Conservation (phyloP, 1,140 invertebrate species). For the Meloidogyne exigua region DNA sequence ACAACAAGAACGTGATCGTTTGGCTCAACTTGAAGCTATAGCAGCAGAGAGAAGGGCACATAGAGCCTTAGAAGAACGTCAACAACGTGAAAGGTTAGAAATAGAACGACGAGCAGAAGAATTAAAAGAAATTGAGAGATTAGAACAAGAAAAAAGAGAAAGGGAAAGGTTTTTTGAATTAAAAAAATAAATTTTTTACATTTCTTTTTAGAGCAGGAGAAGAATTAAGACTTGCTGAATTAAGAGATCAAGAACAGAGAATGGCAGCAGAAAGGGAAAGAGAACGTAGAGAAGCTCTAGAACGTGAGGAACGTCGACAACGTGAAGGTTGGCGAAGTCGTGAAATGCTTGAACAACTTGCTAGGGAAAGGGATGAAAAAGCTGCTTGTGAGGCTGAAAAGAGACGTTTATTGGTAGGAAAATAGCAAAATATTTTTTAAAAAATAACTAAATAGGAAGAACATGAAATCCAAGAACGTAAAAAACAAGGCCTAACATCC, state of each 20-base stretch:
- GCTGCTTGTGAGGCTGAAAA: constrained; percentile 55
- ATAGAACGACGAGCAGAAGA: constrained; percentile 53
- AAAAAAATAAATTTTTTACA: no score
- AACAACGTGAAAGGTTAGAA: constrained; percentile 40
- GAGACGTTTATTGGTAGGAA: constrained; percentile 33
- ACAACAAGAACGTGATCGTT: constrained; percentile 41
- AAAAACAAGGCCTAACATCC: constrained; percentile 54
- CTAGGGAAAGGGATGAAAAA: constrained; percentile 54
- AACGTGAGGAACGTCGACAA: constrained; percentile 34
- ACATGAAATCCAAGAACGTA: constrained; percentile 33
- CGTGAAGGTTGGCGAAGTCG: constrained; percentile 51
- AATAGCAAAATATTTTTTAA: not conserved
- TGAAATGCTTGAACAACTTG: constrained; percentile 52
- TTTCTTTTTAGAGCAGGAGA: constrained; percentile 42
- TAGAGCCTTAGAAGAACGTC: constrained; percentile 43
- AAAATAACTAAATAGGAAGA: not conserved
- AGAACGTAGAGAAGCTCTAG: constrained; percentile 44
- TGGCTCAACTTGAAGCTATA: constrained; percentile 47
- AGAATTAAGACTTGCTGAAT: constrained; percentile 51
- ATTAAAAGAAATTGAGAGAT: constrained; percentile 42
- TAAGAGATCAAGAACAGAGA: constrained; percentile 51
- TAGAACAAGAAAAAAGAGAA: constrained; percentile 49
- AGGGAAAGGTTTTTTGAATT: constrained; percentile 21
- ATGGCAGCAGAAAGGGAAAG: constrained; percentile 51
- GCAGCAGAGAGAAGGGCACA: constrained; percentile 47